Conservation (phyloP, 2,888 invertebrate species). For the Reticulitermes lucifugus region DNA sequence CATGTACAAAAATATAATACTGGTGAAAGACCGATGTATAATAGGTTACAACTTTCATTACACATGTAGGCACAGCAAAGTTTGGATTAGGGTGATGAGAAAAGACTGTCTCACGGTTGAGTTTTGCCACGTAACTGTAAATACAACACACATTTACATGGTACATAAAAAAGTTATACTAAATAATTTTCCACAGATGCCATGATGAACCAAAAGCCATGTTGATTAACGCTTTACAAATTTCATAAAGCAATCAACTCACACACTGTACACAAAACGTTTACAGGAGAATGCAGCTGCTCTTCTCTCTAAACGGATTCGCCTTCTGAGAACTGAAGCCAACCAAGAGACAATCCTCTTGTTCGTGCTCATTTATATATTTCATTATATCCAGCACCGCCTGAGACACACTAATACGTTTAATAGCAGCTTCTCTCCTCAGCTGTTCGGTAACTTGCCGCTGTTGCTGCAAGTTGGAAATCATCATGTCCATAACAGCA, state of each 20-base stretch:
- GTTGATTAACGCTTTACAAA: neutral
- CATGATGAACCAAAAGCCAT: neutral
- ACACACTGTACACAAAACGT: neutral
- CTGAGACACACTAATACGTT: constrained; percentile 86
- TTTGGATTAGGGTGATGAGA: neutral
- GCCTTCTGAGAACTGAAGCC: constrained; percentile 95
- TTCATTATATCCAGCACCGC: constrained; percentile 94
- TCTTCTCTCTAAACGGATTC: constrained; percentile 96
- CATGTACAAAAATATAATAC: constrained; percentile 35
- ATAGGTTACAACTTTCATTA: constrained; percentile 5
- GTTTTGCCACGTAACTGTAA: neutral
- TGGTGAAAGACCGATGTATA: constrained; percentile 26
- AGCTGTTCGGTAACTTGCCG: constrained; percentile 93
- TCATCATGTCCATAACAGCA: constrained; percentile 93
- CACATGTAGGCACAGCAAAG: neutral
- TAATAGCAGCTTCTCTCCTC: constrained; percentile 89
- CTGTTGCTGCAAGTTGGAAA: constrained; percentile 94
- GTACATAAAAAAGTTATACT: constrained; percentile 27
- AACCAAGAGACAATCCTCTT: constrained; percentile 92
- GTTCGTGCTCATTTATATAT: constrained; percentile 90
- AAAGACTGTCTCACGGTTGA: neutral
- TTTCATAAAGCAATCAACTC: constrained; percentile 1
- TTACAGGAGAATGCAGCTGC: constrained; percentile 73
- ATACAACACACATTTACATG: constrained; percentile 5
- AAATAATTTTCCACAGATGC: constrained; percentile 19